Conservation (phyloP, 2,888 invertebrate genomes). For the Panorpa germanica region DNA sequence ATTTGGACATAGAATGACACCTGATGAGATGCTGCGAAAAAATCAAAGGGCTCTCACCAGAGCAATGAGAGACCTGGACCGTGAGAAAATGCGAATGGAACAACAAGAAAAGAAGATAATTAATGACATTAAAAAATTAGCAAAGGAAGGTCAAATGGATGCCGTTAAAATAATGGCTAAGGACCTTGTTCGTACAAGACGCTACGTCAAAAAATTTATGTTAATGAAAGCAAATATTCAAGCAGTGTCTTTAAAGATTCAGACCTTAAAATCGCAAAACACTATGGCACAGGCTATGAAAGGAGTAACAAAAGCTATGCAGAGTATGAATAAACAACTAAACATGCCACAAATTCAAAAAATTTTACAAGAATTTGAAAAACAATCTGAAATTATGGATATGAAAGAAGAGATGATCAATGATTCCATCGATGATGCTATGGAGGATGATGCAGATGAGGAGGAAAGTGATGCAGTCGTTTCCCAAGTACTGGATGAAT, state of each 20-base stretch:
- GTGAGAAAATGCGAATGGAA: constrained; percentile 89
- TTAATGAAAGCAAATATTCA: constrained; percentile 99
- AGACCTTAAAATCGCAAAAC: constrained; percentile 93
- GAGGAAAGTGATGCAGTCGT: constrained; percentile 96
- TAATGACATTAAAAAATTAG: constrained; percentile 94
- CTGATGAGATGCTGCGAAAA: constrained; percentile 95
- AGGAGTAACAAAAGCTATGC: constrained; percentile 96
- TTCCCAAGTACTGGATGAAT: constrained; percentile 89
- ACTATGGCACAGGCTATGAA: constrained; percentile 99
- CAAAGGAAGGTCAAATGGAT: constrained; percentile 99
- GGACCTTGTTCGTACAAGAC: constrained; percentile 88
- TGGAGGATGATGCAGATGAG: constrained; percentile 96
- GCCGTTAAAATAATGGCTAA: constrained; percentile 99
- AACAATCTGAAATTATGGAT: constrained; percentile 99
- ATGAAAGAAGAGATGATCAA: constrained; percentile 99
- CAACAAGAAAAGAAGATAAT: constrained; percentile 98
- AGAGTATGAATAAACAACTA: constrained; percentile 90
- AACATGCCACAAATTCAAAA: constrained; percentile 98
- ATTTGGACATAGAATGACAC: constrained; percentile 90
- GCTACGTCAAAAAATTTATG: constrained; percentile 96
- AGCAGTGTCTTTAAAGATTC: constrained; percentile 92
- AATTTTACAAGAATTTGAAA: constrained; percentile 94
- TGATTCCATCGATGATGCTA: constrained; percentile 98
- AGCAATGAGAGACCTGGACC: constrained; percentile 94
- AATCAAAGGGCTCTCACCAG: constrained; percentile 96